Evolutionary conservation across 1,140 invertebrate genomes (phyloP).

Genomic region (Bombus picipes): DNA sequence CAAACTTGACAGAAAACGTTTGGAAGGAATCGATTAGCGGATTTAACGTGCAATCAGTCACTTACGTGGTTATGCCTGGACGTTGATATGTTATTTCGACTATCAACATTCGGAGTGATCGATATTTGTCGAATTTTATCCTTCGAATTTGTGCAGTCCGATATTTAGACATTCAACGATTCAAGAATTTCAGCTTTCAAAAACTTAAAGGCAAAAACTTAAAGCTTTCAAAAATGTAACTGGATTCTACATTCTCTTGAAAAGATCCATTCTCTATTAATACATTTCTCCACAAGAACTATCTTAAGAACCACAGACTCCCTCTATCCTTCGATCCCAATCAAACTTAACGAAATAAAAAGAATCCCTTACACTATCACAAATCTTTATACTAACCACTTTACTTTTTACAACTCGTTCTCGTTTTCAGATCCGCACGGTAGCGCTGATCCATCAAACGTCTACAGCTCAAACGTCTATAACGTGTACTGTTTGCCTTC

Average conservation of each 20-base stretch:
- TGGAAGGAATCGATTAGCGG: background rate
- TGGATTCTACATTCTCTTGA: too few species aligned
- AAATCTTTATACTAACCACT: too few species aligned
- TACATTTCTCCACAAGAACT: too few species aligned
- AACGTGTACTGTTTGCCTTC: conserved; percentile 25
- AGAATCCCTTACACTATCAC: background rate
- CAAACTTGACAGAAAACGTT: background rate
- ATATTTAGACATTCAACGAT: too few species aligned
- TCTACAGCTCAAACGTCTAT: conserved; percentile 28
- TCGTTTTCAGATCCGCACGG: conserved; percentile 3
- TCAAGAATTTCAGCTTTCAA: too few species aligned
- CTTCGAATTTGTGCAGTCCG: too few species aligned
- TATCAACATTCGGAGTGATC: background rate
- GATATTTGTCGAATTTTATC: too few species aligned
- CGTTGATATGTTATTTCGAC: background rate
- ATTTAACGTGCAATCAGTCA: too few species aligned
- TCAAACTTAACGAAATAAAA: background rate
- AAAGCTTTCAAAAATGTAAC: too few species aligned
- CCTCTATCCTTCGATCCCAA: background rate
- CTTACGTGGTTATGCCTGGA: background rate
- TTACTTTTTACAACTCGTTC: background rate
- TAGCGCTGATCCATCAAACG: conserved; percentile 59
- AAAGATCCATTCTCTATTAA: too few species aligned
- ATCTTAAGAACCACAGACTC: background rate
- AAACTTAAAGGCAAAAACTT: too few species aligned